These are phyloP conservation scores for Plutella xylostella DNA, from an alignment of 2,888 invertebrate genomes.

Conservation along the genomic window DNA sequence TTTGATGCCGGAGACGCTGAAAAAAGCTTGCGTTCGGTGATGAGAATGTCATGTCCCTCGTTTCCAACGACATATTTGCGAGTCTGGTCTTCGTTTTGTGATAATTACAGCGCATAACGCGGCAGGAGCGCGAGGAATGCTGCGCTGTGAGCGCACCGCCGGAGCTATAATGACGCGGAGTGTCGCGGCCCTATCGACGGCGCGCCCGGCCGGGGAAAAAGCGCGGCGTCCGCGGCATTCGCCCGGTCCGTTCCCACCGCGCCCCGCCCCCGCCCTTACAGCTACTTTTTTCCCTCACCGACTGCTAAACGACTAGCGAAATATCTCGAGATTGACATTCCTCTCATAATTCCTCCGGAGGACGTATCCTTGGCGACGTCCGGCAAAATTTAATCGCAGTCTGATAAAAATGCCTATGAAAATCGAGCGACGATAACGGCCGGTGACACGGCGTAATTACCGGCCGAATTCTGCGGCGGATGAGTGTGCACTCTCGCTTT, in stretches of 20 bases:
- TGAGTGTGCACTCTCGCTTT: slow-evolving; percentile 60
- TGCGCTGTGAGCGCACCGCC: slow-evolving; percentile 62
- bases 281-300: slow-evolving; percentile 40
- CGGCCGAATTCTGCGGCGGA: slow-evolving; percentile 45
- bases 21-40: slow-evolving; percentile 61
- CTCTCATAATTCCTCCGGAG: slow-evolving; percentile 55
- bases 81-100: slow-evolving; percentile 62
- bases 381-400: slow-evolving; percentile 45
- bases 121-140: slow-evolving; percentile 54
- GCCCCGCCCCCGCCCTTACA: slow-evolving; percentile 27
- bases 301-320: slow-evolving; percentile 57
- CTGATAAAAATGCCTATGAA: slow-evolving; percentile 50
- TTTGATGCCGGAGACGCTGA: slow-evolving; percentile 35
- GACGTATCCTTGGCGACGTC: slow-evolving; percentile 54
- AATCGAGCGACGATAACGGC: slow-evolving; percentile 32
- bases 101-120: slow-evolving; percentile 68
- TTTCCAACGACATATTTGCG: slow-evolving; percentile 68
- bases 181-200: slow-evolving; percentile 52
- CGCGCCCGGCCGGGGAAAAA: slow-evolving; percentile 42
- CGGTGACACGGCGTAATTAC: slow-evolving; percentile 54
- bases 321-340: slow-evolving; percentile 67
- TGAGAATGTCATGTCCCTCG: slow-evolving; percentile 68
- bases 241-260: slow-evolving; percentile 35
- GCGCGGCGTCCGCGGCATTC: slow-evolving; percentile 43
- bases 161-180: slow-evolving; percentile 60